Evolutionary conservation across 2,797 vertebrate genomes (phyloP), one percentile per base, ranked within the genome.

Genomic region (Rhinophrynus dorsalis): DNA sequence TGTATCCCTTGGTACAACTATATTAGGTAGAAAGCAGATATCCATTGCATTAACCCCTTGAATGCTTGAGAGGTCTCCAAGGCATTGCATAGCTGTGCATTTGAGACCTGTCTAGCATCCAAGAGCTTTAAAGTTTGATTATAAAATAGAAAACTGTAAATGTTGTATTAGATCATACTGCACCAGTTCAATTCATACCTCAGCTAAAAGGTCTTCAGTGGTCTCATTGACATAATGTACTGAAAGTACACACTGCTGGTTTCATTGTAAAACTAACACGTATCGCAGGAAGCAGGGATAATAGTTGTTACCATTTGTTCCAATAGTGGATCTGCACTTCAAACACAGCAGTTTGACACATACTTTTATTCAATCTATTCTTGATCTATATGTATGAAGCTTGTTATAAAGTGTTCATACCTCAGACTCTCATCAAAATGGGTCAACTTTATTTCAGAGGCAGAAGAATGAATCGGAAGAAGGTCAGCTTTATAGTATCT

Each of bases 1-100:
- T 82, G 64, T 38, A 68, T 81, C 83, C 61, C 77, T 37, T 70
- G 76, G 67, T 60, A 81, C 77, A 75, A 76, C 64, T 62, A 74
- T 77, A 42, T 68, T 33, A 71, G 52, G 47, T 59, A 67, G 23
- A 60, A 64, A 26, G 55, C 37, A 57, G 26, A 45, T 50, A 42
- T 33, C 27, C 55, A 47, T 55, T 73, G 57, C 55, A 66, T 73
- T 73, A 52, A 45, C 52, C 32, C 3, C 26, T 37, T 47, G 24
- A 60, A 59, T 50, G 44, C 20, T 29, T 29, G 3, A 60, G 55
- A 52, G 67, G 62, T 37, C 45, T 73, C 11, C 9, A 6, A n/a
- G 37, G 13, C 12, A 38, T n/a, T 38, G 37, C 3, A 38, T 3
- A 2, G 10, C 33, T 4, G 9, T 30, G 29, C 33, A 2, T 38